Evolutionary conservation across 2,888 invertebrate genomes (phyloP).

Genomic region (Scaptomyza tumidula): DNA sequence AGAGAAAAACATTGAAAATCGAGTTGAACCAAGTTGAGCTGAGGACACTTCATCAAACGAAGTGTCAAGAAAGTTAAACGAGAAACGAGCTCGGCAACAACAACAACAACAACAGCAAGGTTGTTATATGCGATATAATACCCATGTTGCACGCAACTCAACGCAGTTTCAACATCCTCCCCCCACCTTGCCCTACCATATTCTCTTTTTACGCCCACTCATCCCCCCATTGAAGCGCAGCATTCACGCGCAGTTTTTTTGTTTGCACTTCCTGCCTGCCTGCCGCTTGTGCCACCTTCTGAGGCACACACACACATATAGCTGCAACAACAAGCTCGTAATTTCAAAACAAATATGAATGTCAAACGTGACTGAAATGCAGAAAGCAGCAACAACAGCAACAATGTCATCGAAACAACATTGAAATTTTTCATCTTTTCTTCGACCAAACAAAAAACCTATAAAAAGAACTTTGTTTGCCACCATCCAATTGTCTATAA

Average conservation of each 20-base stretch:
- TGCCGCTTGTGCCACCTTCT: slow-evolving; percentile 9
- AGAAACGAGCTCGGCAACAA: slow-evolving; percentile 53
- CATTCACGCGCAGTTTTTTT: slow-evolving; percentile 32
- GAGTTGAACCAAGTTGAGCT: slow-evolving; percentile 20
- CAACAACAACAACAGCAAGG: slow-evolving; percentile 16
- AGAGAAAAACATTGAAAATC: slow-evolving; percentile 6
- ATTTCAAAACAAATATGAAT: slow-evolving; percentile 71
- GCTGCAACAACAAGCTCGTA: slow-evolving; percentile 37
- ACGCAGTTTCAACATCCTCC: slow-evolving; percentile 1
- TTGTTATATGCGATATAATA: slow-evolving; percentile 46
- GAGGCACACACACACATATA: not conserved
- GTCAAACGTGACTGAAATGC: slow-evolving; percentile 80
- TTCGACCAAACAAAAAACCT: not conserved
- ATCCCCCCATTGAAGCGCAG: slow-evolving; percentile 28
- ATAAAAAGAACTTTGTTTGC: not conserved
- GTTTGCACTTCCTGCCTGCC: slow-evolving; percentile 27
- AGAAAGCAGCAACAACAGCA: slow-evolving; percentile 37
- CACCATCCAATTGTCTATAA: slow-evolving; percentile 18
- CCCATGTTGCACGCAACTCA: slow-evolving; percentile 61
- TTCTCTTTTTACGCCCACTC: not conserved
- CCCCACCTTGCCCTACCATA: not conserved
- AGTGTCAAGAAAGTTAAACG: slow-evolving; percentile 76
- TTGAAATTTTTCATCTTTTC: not conserved
- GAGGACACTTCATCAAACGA: slow-evolving; percentile 68
- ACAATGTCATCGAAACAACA: not conserved